Conservation (phyloP, 2,797 vertebrate genomes). For the Sparus aurata region DNA sequence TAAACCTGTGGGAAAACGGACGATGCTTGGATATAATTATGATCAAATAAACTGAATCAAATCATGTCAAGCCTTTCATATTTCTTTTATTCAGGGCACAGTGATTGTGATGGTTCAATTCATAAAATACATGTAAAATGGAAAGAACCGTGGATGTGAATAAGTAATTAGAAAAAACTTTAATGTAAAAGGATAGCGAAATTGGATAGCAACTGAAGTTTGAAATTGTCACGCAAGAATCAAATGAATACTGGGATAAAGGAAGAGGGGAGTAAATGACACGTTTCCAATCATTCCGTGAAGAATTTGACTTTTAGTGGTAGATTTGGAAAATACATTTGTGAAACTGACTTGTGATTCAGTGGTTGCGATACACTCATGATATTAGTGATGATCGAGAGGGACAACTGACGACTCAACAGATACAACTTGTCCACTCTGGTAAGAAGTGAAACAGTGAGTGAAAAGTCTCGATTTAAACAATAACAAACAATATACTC, state of each 20-base stretch:
- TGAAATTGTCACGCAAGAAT: neutral
- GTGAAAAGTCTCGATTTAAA: neutral
- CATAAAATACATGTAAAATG: neutral
- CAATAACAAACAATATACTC: too few relatives aligned
- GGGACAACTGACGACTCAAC: neutral
- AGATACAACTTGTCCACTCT: neutral
- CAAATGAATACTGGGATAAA: neutral
- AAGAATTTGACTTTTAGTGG: neutral
- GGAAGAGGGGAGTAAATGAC: neutral
- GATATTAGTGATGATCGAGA: neutral
- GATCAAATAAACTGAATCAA: constrained; percentile 7
- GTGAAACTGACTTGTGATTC: neutral
- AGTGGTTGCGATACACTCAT: neutral
- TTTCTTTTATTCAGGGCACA: neutral
- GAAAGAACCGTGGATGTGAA: neutral
- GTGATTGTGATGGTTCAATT: constrained; percentile 7
- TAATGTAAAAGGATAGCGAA: neutral
- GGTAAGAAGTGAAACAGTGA: neutral
- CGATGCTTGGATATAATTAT: neutral
- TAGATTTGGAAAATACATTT: neutral
- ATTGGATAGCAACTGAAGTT: too few relatives aligned
- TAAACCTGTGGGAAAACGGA: neutral
- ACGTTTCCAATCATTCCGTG: neutral
- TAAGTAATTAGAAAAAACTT: neutral
- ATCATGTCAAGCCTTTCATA: neutral